A percentile compares a stretch with the other conserved stretches of the same genome.
Conservation (phyloP, 2,888 invertebrate genomes). For the Prenolepis imparis region DNA sequence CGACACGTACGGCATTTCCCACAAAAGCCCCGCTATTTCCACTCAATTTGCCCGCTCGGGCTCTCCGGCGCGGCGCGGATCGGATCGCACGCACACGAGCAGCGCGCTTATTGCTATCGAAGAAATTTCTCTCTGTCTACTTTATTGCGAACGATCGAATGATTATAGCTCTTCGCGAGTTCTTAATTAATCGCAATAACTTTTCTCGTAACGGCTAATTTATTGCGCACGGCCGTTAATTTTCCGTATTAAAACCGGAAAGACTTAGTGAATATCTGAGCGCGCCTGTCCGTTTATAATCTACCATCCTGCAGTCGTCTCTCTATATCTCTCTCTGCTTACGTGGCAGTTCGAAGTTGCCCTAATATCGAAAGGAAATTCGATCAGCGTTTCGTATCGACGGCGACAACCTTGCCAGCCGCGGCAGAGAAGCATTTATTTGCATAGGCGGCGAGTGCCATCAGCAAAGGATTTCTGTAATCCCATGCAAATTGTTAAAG, state of each 20-base stretch:
- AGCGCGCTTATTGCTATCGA: not conserved
- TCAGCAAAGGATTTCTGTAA: conserved; percentile 78
- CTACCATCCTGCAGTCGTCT: conserved; percentile 27
- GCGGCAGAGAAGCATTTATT: conserved; percentile 77
- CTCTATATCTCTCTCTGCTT: conserved; percentile 17
- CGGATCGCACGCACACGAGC: not conserved
- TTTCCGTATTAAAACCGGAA: conserved; percentile 29
- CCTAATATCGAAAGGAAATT: conserved; percentile 63
- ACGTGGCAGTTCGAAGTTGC: conserved; percentile 54
- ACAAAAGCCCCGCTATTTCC: conserved; percentile 79
- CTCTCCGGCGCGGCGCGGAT: conserved; percentile 8
- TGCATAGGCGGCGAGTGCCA: conserved; percentile 71
- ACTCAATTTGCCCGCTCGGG: conserved; percentile 78
- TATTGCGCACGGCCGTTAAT: conserved; percentile 26
- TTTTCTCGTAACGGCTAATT: conserved; percentile 39
- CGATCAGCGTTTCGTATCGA: conserved; percentile 62
- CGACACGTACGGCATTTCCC: conserved; percentile 73
- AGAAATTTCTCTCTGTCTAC: conserved; percentile 37
- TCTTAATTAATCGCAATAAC: conserved; percentile 35
- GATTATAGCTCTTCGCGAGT: conserved; percentile 32
- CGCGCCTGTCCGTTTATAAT: conserved; percentile 41
- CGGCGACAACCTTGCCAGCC: conserved; percentile 52
- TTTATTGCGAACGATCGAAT: conserved; percentile 45
- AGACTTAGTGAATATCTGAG: conserved; percentile 5
- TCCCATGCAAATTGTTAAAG: conserved; percentile 84